These are phyloP conservation scores for Anticlea derivata DNA, from an alignment of 2,888 invertebrate species.

Conservation along the genomic window DNA sequence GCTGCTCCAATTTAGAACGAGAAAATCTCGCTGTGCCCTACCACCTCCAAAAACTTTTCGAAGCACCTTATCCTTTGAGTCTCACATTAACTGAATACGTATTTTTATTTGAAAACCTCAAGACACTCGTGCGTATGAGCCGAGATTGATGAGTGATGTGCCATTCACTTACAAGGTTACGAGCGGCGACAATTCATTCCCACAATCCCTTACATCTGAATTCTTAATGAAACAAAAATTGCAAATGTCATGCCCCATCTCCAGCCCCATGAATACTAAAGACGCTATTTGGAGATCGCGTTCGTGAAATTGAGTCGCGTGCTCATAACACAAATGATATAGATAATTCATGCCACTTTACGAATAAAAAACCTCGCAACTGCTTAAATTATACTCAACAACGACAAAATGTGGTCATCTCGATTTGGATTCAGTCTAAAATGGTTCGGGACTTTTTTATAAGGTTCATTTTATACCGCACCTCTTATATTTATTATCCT, in stretches of 20 bases:
- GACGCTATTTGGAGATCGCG: conserved; percentile 75
- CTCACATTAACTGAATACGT: too few species aligned
- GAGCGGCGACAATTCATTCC: conserved; percentile 60
- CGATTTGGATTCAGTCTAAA: conserved; percentile 29
- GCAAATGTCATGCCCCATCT: conserved; percentile 76
- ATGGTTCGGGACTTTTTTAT: not conserved
- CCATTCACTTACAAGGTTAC: conserved; percentile 27
- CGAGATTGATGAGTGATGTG: conserved; percentile 30
- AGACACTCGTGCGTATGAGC: conserved; percentile 17
- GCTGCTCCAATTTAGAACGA: too few species aligned
- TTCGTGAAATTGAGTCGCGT: conserved; percentile 70
- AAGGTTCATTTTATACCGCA: not conserved
- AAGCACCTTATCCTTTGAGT: too few species aligned
- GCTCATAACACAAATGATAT: conserved; percentile 67
- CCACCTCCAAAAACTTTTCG: too few species aligned
- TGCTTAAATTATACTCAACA: conserved; percentile 16
- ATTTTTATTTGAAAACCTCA: conserved; percentile 12
- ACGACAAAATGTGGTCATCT: conserved; percentile 41
- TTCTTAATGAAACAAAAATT: conserved; percentile 82
- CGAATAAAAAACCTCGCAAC: conserved; percentile 32
- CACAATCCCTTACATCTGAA: conserved; percentile 77
- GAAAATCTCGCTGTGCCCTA: too few species aligned
- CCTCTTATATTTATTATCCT: too few species aligned
- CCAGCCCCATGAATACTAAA: conserved; percentile 80
- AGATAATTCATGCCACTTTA: conserved; percentile 64